These are phyloP conservation scores for Pampus argenteus DNA, from an alignment of 2,797 vertebrate genomes.

Conservation along the genomic window DNA sequence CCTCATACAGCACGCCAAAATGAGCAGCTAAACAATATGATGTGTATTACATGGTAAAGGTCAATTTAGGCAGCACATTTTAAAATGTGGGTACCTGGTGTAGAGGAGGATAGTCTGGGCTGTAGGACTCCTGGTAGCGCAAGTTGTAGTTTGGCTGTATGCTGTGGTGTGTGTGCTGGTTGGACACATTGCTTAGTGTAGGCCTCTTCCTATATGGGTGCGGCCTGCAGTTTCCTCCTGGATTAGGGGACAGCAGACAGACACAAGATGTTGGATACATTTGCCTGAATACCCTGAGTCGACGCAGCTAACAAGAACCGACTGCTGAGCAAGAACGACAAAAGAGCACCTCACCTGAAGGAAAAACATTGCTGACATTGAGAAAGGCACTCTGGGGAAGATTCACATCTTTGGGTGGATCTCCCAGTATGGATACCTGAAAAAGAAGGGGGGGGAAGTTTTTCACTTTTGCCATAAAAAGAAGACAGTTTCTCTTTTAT, in stretches of 20 bases:
- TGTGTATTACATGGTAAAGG: not conserved
- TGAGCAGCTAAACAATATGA: not conserved
- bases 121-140: constrained; percentile 85
- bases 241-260: not conserved
- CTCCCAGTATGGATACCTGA: constrained; percentile 89
- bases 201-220: constrained; percentile 87
- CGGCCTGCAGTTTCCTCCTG: constrained; percentile 82
- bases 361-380: constrained; percentile 82
- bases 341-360: constrained; percentile 73
- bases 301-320: not conserved
- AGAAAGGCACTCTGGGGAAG: constrained; percentile 87
- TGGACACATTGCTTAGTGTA: constrained; percentile 81
- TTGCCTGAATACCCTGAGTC: not conserved
- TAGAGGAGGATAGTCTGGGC: constrained; percentile 85
- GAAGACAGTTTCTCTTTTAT: not conserved
- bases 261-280: not conserved
- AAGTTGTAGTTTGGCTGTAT: constrained; percentile 81
- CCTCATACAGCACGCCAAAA: not conserved
- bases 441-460: not conserved
- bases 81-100: constrained; percentile 71
- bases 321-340: constrained; percentile 1
- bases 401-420: constrained; percentile 88
- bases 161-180: constrained; percentile 73
- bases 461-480: not conserved
- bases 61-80: not conserved